phyloP scores from a whole-genome alignment of 2,888 invertebrate genomes.

The Schizotus pectinicornis region DNA sequence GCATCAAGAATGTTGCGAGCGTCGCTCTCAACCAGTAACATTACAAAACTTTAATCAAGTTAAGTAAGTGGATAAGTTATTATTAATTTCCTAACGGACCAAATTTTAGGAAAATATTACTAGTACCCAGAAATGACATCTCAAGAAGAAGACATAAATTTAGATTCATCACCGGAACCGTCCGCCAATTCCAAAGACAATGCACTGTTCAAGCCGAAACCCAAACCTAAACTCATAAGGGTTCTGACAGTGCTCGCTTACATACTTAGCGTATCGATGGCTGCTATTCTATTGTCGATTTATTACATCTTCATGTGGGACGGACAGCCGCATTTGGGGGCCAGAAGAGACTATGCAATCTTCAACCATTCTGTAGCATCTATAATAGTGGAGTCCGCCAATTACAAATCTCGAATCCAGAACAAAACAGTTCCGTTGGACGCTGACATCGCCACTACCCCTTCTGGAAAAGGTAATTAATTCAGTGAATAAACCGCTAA shows the following conservation, averaged over 20 bases:
- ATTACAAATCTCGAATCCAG: background rate
- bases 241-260: slow-evolving; percentile 82
- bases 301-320: slow-evolving; percentile 86
- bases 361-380: background rate
- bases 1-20: slow-evolving; percentile 16
- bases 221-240: slow-evolving; percentile 60
- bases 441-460: background rate
- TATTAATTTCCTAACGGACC: background rate
- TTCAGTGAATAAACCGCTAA: too few species aligned
- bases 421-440: background rate
- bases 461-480: background rate
- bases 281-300: slow-evolving; percentile 79
- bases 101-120: background rate
- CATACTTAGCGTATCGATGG: slow-evolving; percentile 84
- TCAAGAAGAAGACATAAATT: slow-evolving; percentile 36
- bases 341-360: slow-evolving; percentile 5
- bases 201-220: slow-evolving; percentile 45
- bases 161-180: slow-evolving; percentile 27
- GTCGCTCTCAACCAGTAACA: background rate
- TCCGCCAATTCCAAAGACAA: slow-evolving; percentile 32
- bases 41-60: background rate
- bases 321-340: slow-evolving; percentile 62
- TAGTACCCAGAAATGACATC: slow-evolving; percentile 42
- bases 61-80: background rate
- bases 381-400: background rate